These are phyloP conservation scores for Eupsilia transversa DNA, from an alignment of 2,888 invertebrate species.

Conservation along the genomic window DNA sequence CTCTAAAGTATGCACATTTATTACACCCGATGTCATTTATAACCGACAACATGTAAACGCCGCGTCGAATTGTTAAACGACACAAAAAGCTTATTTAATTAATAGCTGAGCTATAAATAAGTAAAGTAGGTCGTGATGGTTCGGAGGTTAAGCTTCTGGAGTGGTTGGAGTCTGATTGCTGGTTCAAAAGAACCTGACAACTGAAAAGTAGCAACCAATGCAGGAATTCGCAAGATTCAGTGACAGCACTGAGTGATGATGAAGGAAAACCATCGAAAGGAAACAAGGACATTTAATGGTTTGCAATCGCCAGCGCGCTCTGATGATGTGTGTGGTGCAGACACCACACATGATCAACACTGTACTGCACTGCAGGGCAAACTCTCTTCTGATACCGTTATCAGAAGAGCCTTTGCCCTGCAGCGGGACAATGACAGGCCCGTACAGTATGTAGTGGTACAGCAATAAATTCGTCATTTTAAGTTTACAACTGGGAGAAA, in stretches of 20 bases:
- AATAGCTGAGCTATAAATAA: constrained; percentile 23
- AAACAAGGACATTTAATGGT: neutral
- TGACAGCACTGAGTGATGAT: neutral
- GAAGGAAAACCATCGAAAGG: too few relatives aligned
- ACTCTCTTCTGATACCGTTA: too few relatives aligned
- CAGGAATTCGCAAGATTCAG: neutral
- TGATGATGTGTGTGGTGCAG: neutral
- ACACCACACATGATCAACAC: neutral
- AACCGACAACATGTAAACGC: constrained; percentile 27
- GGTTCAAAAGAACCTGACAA: constrained; percentile 5
- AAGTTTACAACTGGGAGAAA: constrained; percentile 37
- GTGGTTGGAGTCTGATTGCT: neutral
- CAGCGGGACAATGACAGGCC: neutral
- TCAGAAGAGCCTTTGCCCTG: neutral
- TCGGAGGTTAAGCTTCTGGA: constrained; percentile 7
- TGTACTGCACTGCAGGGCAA: too few relatives aligned
- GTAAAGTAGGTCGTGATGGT: neutral
- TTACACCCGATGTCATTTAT: constrained; percentile 45
- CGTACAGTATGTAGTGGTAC: neutral
- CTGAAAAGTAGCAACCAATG: neutral
- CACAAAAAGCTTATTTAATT: constrained; percentile 39
- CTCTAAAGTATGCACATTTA: constrained; percentile 32
- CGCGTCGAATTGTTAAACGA: constrained; percentile 44
- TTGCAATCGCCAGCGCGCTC: neutral
- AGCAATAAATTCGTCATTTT: constrained; percentile 39